Percentiles rank a stretch among this genome's conserved stretches.
phyloP scores from a whole-genome alignment of 1,140 invertebrate genomes.

The Zophobas morio region DNA sequence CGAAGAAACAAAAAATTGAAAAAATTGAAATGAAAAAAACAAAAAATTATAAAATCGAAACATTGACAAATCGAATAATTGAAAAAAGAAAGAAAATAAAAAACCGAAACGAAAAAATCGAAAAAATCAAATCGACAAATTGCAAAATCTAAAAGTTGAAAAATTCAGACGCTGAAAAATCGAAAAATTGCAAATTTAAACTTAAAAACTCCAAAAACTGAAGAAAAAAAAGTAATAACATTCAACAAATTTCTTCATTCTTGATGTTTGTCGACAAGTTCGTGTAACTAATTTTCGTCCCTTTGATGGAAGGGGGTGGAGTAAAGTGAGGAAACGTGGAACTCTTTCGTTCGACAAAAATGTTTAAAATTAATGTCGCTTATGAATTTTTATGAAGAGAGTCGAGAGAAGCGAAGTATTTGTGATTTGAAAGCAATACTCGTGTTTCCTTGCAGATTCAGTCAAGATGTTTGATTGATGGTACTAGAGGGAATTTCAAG shows the following conservation, averaged over 20 bases:
- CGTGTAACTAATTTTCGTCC: too few species aligned
- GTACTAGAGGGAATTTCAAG: slow-evolving; percentile 37
- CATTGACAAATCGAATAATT: too few species aligned
- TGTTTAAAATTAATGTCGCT: background rate
- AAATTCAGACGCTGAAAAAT: too few species aligned
- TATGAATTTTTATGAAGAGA: slow-evolving; percentile 15
- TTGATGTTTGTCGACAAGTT: background rate
- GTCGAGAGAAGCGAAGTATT: slow-evolving; percentile 16
- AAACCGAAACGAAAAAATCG: too few species aligned
- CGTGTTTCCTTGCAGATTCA: slow-evolving; percentile 37
- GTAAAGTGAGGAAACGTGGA: background rate
- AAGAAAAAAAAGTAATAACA: background rate
- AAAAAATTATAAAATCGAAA: too few species aligned
- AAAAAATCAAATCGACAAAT: too few species aligned
- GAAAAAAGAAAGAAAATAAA: too few species aligned
- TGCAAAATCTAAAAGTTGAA: too few species aligned
- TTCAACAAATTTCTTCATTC: background rate
- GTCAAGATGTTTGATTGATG: slow-evolving; percentile 44
- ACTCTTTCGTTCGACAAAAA: background rate
- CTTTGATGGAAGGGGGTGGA: too few species aligned
- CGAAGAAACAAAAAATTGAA: too few species aligned
- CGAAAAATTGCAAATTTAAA: too few species aligned
- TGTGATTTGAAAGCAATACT: slow-evolving; percentile 26
- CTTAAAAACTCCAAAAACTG: background rate
- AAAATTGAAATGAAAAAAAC: too few species aligned